phyloP scores from a whole-genome alignment of 2,113 vertebrate species.

The Colossoma macropomum region DNA sequence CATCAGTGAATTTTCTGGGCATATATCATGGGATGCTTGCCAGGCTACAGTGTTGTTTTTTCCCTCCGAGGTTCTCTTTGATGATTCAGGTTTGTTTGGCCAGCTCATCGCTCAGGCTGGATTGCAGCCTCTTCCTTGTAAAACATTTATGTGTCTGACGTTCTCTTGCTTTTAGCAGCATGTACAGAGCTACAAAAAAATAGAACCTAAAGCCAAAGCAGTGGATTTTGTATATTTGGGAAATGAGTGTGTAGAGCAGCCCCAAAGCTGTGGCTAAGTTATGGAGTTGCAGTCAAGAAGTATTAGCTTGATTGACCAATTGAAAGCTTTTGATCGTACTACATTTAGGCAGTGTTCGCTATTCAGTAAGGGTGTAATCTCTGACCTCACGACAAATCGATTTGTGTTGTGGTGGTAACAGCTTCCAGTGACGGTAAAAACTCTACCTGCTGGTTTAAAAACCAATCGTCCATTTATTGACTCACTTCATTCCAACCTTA shows the following conservation, averaged over 20 bases:
- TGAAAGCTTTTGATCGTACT: no score
- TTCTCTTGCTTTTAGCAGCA: constrained; percentile 6
- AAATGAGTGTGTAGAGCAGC: background rate
- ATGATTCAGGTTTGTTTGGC: constrained; percentile 40
- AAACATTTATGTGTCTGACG: constrained; percentile 27
- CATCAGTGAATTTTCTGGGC: constrained; percentile 26
- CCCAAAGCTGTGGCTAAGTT: background rate
- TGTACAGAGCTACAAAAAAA: background rate
- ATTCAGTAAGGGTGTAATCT: no score
- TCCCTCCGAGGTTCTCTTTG: constrained; percentile 15
- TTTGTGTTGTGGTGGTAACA: no score
- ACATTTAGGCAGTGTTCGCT: no score
- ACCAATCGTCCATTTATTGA: no score
- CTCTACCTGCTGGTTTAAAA: no score
- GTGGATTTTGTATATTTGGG: background rate
- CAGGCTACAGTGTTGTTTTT: constrained; percentile 34
- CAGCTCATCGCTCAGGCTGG: constrained; percentile 30
- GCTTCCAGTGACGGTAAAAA: no score
- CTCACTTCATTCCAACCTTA: no score
- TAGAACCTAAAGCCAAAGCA: background rate
- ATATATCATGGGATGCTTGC: constrained; percentile 8
- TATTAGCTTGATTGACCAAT: background rate
- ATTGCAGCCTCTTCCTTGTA: constrained; percentile 29
- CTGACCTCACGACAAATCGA: no score
- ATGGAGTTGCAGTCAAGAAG: background rate